Evolutionary conservation across 2,888 invertebrate species (phyloP).

Genomic region (Polylopha cassiicola): DNA sequence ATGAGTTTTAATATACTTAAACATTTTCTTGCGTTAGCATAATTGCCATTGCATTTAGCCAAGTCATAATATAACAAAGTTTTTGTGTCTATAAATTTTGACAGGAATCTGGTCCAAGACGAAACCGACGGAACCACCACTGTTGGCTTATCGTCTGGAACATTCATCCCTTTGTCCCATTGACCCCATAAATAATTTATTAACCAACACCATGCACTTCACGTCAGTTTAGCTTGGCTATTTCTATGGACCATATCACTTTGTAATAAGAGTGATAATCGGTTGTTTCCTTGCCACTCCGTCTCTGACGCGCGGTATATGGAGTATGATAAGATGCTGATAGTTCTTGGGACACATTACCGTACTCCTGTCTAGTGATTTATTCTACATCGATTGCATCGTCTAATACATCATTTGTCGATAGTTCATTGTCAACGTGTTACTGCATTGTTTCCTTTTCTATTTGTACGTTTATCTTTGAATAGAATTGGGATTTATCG

Average conservation of each 20-base stretch:
- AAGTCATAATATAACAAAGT: no score
- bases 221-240: neutral
- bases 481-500: constrained; percentile 8
- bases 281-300: neutral
- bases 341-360: constrained; percentile 19
- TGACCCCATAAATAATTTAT: constrained; percentile 23
- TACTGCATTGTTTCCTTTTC: constrained; percentile 20
- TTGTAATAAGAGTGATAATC: neutral
- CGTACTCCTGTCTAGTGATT: constrained; percentile 20
- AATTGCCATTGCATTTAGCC: no score
- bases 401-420: constrained; percentile 23
- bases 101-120: neutral
- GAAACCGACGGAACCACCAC: constrained; percentile 11
- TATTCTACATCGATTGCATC: constrained; percentile 23
- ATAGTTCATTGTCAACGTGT: constrained; percentile 23
- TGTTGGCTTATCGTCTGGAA: constrained; percentile 13
- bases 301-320: constrained; percentile 7
- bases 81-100: neutral
- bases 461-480: constrained; percentile 17
- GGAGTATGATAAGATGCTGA: constrained; percentile 15
- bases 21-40: no score
- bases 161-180: constrained; percentile 22
- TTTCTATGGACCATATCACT: neutral
- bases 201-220: constrained; percentile 15
- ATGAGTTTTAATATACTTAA: no score